These are phyloP conservation scores for Lycorma delicatula DNA, from an alignment of 1,140 invertebrate genomes.

Conservation along the genomic window DNA sequence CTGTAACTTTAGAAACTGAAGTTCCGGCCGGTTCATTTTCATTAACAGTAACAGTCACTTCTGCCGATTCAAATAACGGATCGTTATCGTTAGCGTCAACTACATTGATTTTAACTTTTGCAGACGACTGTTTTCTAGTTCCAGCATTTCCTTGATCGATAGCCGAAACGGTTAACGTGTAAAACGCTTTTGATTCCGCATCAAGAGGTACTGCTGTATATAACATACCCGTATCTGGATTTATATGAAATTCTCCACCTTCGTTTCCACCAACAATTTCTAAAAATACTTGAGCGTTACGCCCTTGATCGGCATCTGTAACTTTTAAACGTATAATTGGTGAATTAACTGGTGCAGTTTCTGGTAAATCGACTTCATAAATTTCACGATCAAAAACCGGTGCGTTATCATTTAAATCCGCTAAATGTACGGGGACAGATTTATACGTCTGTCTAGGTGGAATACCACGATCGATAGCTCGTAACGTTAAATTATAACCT, in stretches of 20 bases:
- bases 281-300: slow-evolving; percentile 72
- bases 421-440: slow-evolving; percentile 63
- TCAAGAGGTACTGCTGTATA: slow-evolving; percentile 79
- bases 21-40: slow-evolving; percentile 84
- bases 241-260: slow-evolving; percentile 76
- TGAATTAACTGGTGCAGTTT: slow-evolving; percentile 80
- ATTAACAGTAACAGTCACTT: slow-evolving; percentile 56
- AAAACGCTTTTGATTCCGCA: slow-evolving; percentile 78
- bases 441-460: slow-evolving; percentile 67
- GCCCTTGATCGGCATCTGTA: slow-evolving; percentile 71
- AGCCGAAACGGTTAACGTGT: slow-evolving; percentile 84
- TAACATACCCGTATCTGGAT: slow-evolving; percentile 80
- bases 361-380: slow-evolving; percentile 79
- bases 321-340: slow-evolving; percentile 80
- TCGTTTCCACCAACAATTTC: slow-evolving; percentile 90
- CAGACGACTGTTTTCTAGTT: slow-evolving; percentile 73
- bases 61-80: slow-evolving; percentile 67
- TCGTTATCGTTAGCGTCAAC: slow-evolving; percentile 89
- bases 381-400: slow-evolving; percentile 82
- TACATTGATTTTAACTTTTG: slow-evolving; percentile 81
- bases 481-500: slow-evolving; percentile 78
- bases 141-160: slow-evolving; percentile 80
- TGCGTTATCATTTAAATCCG: slow-evolving; percentile 74
- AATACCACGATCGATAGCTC: slow-evolving; percentile 72
- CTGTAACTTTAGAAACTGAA: slow-evolving; percentile 69